Evolutionary conservation across 2,113 vertebrate genomes (phyloP), one percentile per base, ranked within the genome.

Genomic region (Siniperca chuatsi): DNA sequence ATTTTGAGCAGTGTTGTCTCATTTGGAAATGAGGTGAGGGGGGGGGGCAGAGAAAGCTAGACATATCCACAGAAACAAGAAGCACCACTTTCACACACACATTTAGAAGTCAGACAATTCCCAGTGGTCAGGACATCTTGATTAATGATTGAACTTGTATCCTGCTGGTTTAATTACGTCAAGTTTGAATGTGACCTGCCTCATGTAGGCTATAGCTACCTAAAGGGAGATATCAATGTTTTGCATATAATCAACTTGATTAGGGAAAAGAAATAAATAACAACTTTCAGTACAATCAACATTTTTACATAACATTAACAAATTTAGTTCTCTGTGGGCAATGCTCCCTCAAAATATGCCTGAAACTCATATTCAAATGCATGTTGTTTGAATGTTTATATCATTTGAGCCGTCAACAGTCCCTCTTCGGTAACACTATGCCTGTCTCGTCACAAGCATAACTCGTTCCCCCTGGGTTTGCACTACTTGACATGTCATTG

Each of bases 401-500:
- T 81, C 64, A 78, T 71, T 78, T 12, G 20, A 52, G 62, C 10
- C 13, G 48, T 79, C 72, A 73, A 68, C 66, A 37, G 70, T 81
- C 70, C 73, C 52, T 88, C 46, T 71, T 70, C 10, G 4, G 65
- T 61, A 72, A 73, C 78, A 61, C 58, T 76, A 69, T 35, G 66
- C 71, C 75, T 72, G 74, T 88, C 71, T 87, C 71, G 82, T 83
- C 52, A 60, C 60, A 72, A 83, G 78, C 76, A 79, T 81, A 87
- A 86, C 80, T 79, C n/a, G 37, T 68, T 8, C 92, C 88, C 88
- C 80, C 66, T n/a, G 58, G 80, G 86, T 76, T 77, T 79, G 58
- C 44, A 54, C 55, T 73, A 40, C 77, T 86, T 92, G 79, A 92
- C 91, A 89, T 92, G 80, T 83, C 85, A 74, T 70, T 80, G 87